Conservation (phyloP, 2,797 vertebrate genomes). For the Acanthurus leucopareius region DNA sequence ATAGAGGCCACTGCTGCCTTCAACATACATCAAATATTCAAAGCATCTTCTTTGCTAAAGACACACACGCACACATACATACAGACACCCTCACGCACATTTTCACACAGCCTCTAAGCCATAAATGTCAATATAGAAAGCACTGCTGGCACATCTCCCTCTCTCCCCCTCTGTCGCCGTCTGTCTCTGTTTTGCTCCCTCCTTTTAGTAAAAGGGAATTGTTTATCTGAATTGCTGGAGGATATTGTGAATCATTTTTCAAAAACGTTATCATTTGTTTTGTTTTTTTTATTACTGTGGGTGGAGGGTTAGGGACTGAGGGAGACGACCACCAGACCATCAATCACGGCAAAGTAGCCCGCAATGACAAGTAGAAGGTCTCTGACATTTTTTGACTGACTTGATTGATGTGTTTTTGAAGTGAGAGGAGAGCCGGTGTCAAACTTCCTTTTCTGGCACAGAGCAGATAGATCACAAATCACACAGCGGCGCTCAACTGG, state of each 20-base stretch:
- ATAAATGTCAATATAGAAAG: conserved; percentile 67
- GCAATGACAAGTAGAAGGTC: conserved; percentile 82
- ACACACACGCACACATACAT: conserved; percentile 14
- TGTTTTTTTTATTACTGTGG: conserved; percentile 12
- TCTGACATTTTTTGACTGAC: conserved; percentile 78
- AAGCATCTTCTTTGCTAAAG: conserved; percentile 53
- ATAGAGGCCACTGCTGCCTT: conserved; percentile 71
- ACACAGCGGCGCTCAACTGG: conserved; percentile 32
- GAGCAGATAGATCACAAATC: conserved; percentile 66
- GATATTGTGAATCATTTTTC: conserved; percentile 79
- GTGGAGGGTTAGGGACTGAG: conserved; percentile 18
- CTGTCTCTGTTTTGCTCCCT: conserved; percentile 55
- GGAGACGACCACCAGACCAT: conserved; percentile 69
- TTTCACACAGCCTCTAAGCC: conserved; percentile 54
- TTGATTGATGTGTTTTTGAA: conserved; percentile 87
- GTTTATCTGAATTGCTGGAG: conserved; percentile 79
- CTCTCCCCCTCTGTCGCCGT: conserved; percentile 33
- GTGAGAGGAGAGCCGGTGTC: conserved; percentile 67
- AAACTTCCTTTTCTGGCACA: conserved; percentile 68
- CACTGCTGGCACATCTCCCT: conserved; percentile 48
- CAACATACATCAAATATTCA: conserved; percentile 65
- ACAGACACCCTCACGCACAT: conserved; percentile 22
- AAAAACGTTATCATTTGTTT: conserved; percentile 72
- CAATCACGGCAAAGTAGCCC: conserved; percentile 80
- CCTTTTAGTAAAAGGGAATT: conserved; percentile 64